Evolutionary conservation across 2,888 invertebrate genomes (phyloP).

Genomic region (Cylloceria caligata): DNA sequence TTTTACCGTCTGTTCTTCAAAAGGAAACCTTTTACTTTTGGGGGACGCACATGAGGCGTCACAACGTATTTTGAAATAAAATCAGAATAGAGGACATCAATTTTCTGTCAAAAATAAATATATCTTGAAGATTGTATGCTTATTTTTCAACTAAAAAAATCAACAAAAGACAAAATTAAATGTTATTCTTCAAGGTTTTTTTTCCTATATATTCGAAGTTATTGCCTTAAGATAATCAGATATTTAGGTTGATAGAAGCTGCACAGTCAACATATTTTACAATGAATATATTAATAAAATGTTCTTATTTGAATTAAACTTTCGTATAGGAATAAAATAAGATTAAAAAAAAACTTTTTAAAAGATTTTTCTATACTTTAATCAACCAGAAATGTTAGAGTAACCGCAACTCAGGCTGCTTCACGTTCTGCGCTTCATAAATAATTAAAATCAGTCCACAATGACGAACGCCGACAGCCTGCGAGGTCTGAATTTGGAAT

Average conservation of each 20-base stretch:
- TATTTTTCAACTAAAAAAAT: not conserved
- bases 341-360: not conserved
- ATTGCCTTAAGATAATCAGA: too few species aligned
- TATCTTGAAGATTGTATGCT: not conserved
- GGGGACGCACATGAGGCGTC: not conserved
- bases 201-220: too few species aligned
- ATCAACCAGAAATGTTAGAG: not conserved
- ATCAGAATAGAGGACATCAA: not conserved
- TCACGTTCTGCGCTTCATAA: not conserved
- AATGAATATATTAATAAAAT: too few species aligned
- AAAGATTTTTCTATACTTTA: not conserved
- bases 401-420: not conserved
- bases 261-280: too few species aligned
- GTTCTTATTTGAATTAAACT: too few species aligned
- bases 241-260: too few species aligned
- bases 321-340: too few species aligned
- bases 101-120: not conserved
- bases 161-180: too few species aligned
- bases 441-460: slow-evolving; percentile 9
- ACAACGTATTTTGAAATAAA: not conserved
- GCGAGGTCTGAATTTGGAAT: not conserved
- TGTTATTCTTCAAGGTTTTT: too few species aligned
- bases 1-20: not conserved
- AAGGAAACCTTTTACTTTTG: not conserved
- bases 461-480: not conserved